phyloP scores from a whole-genome alignment of 2,113 vertebrate species.

The Columba livia region DNA sequence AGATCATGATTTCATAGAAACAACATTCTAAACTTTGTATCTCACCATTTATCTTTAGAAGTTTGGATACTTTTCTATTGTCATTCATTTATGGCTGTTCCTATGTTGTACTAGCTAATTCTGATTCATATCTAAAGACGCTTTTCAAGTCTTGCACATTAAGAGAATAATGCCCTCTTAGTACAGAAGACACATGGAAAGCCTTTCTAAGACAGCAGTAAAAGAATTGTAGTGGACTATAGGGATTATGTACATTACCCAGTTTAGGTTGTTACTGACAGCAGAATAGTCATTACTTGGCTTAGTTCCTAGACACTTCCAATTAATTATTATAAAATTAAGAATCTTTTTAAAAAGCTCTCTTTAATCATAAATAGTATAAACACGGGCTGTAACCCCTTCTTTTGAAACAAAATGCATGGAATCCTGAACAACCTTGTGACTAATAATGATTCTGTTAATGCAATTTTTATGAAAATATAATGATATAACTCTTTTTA shows the following conservation, averaged over 20 bases:
- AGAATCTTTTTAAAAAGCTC: background rate
- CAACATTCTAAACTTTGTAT: background rate
- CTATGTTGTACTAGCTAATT: constrained; percentile 1
- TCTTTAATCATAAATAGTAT: background rate
- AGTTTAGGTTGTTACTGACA: constrained; percentile 46
- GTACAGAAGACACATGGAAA: background rate
- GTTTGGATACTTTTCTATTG: background rate
- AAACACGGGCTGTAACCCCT: background rate
- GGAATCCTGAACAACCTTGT: background rate
- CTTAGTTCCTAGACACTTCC: constrained; percentile 21
- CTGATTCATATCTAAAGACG: background rate
- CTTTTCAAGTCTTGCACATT: background rate
- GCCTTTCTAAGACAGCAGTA: background rate
- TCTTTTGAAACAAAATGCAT: background rate
- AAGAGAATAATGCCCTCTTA: constrained; percentile 18
- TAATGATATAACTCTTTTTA: background rate
- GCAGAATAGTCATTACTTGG: constrained; percentile 28
- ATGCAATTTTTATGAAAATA: background rate
- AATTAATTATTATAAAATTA: constrained; percentile 59
- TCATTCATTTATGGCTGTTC: constrained; percentile 1
- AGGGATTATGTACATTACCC: background rate
- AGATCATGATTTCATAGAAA: background rate
- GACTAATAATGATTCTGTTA: background rate
- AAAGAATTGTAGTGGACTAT: background rate
- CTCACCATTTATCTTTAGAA: background rate